Base-by-base conservation (phyloP, 2,797 vertebrate genomes). In the Spondyliosoma cantharus region DNA sequence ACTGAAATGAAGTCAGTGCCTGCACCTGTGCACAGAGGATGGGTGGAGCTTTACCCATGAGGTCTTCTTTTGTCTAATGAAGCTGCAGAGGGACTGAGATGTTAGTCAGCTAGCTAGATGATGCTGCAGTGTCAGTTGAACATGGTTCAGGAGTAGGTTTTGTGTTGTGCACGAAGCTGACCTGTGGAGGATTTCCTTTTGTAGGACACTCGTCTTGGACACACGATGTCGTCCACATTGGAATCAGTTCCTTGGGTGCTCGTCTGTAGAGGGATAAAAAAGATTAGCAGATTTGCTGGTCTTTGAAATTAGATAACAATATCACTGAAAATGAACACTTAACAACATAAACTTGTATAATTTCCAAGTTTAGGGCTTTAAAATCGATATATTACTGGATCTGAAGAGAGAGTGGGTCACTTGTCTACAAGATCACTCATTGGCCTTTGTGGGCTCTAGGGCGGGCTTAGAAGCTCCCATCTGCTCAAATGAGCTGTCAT, bases 171-270 rank as follows among this genome's bases (percentile, higher is more conserved):
- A 29, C 76, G 7, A 22, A 7, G 4, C 94, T 95, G 94, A 99
- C 98, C 97, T 96, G 95, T 91, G 45, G 96, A 96, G 73, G 89
- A 92, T 90, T 95, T 97, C 87, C 95, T 96, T 80, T 90, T 96
- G 90, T 96, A 96, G 74, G 96, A 97, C 73, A 95, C 88, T 91
- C 95, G 96, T 83, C 96, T 94, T 79, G 94, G 95, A 90, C 93
- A 92, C 84, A 94, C 96, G 81, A 83, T 70, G 77, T 95, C 95
- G 22, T 97, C 96, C 85, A 77, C 85, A 63, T 95, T 95, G 0
- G 91, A 96, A 75, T 96, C 95, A 69, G 91, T 88, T 74, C 91
- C 70, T 43, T 87, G 78, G 1, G 22, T 5, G 69, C 15, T 64
- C 0, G 71, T 63, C 90, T 91, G 60, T 60, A 62, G 74, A 81